Percentiles rank a stretch among this genome's conserved stretches.
phyloP scores from a whole-genome alignment of 2,797 vertebrate genomes.

The Euthynnus affinis region DNA sequence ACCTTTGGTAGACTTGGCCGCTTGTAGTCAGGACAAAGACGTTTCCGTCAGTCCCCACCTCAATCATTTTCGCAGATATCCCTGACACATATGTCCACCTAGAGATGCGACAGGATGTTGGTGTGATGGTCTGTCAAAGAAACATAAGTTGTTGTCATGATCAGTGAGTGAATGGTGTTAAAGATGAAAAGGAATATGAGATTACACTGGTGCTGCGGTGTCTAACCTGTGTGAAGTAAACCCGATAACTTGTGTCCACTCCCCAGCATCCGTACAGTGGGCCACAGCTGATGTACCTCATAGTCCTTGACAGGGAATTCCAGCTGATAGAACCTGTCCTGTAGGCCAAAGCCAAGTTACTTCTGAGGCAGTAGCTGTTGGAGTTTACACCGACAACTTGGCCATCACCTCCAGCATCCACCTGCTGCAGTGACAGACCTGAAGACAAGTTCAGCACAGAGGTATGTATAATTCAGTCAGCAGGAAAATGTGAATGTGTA shows the following conservation, averaged over 20 bases:
- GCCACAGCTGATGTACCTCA: constrained; percentile 66
- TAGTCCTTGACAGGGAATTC: rapidly evolving
- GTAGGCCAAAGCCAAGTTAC: rapidly evolving
- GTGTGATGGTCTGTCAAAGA: not conserved
- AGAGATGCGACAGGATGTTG: not conserved
- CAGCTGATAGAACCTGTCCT: rapidly evolving
- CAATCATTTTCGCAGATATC: constrained; percentile 24
- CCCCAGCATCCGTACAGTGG: constrained; percentile 62
- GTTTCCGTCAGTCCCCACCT: constrained; percentile 50
- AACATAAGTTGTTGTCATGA: not conserved
- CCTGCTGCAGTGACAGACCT: constrained; percentile 35
- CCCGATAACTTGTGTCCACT: not conserved
- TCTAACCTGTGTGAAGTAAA: constrained; percentile 43
- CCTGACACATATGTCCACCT: constrained; percentile 17
- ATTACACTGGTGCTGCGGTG: not conserved
- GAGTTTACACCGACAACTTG: constrained; percentile 36
- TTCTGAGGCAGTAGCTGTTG: constrained; percentile 28
- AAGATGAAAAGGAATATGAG: not conserved
- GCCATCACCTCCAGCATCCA: constrained; percentile 67
- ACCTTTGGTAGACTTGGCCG: constrained; percentile 43
- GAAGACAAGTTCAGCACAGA: not conserved
- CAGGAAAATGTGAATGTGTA: not conserved
- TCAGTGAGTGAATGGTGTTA: not conserved
- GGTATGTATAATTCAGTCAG: not conserved
- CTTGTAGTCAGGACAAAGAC: constrained; percentile 28